A percentile compares a stretch with the other conserved stretches of the same genome.
Evolutionary conservation across 2,113 vertebrate genomes (phyloP).

Genomic region (Tapirus terrestris): DNA sequence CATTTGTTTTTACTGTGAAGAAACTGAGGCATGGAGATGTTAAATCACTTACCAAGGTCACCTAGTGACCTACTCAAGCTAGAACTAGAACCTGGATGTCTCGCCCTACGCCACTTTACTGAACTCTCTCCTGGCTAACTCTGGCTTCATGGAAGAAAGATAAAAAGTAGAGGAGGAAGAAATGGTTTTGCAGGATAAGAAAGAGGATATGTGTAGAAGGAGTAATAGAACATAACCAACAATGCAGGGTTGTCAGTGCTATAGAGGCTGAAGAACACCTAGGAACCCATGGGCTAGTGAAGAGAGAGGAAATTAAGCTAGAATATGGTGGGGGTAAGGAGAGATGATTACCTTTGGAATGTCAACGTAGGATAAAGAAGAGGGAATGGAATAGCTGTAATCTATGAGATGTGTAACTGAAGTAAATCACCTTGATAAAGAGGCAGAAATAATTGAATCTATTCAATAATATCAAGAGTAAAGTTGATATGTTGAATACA

Average conservation of each 20-base stretch:
- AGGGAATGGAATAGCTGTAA: not conserved
- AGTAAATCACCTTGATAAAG: not conserved
- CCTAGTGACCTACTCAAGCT: too few relatives aligned
- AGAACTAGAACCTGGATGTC: not conserved
- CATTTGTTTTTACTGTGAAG: not conserved
- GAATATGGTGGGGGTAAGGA: not conserved
- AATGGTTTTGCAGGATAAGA: not conserved
- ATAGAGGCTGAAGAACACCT: not conserved
- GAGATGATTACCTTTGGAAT: not conserved
- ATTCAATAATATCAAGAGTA: constrained; percentile 1
- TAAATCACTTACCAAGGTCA: not conserved
- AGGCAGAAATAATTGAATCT: not conserved
- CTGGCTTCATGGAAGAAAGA: not conserved
- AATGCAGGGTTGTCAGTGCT: not conserved
- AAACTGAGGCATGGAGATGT: not conserved
- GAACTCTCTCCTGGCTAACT: not conserved
- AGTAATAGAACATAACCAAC: not conserved
- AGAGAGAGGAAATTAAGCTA: not conserved
- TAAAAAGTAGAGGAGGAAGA: not conserved
- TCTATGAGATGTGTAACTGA: not conserved
- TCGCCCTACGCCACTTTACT: not conserved
- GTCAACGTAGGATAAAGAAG: not conserved
- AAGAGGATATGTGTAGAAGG: not conserved
- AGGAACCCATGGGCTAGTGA: not conserved
- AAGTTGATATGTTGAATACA: not conserved